Evolutionary conservation across 1,140 invertebrate genomes (phyloP).

Genomic region (Helicoverpa armigera): DNA sequence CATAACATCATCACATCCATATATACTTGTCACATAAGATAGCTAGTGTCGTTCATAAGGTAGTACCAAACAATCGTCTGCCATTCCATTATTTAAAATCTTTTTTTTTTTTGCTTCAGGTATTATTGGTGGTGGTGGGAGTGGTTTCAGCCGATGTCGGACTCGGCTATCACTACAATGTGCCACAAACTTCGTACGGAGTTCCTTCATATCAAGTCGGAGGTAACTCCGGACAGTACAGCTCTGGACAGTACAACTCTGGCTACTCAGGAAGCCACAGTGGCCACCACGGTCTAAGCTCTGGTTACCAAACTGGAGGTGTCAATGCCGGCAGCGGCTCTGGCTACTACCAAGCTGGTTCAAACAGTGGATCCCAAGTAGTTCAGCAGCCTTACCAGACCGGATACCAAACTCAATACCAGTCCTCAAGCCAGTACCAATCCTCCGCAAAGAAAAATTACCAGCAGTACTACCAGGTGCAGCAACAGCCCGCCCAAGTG

Average conservation of each 20-base stretch:
- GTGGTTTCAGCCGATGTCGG: slow-evolving; percentile 68
- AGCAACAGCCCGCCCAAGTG: slow-evolving; percentile 74
- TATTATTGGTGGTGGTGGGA: slow-evolving; percentile 62
- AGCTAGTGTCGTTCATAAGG: too few species aligned
- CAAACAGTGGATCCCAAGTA: neutral
- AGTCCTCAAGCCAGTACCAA: slow-evolving; percentile 67
- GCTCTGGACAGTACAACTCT: slow-evolving; percentile 54
- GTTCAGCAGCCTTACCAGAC: slow-evolving; percentile 41
- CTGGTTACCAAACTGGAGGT: slow-evolving; percentile 31
- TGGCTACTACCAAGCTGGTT: slow-evolving; percentile 56
- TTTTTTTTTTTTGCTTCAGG: slow-evolving; percentile 64
- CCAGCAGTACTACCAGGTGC: slow-evolving; percentile 69
- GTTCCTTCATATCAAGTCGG: slow-evolving; percentile 67
- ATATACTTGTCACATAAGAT: too few species aligned
- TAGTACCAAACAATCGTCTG: too few species aligned
- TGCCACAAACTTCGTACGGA: slow-evolving; percentile 68
- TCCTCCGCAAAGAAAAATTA: slow-evolving; percentile 61
- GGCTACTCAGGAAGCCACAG: slow-evolving; percentile 18
- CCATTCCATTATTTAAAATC: neutral
- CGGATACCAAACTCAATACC: slow-evolving; percentile 62
- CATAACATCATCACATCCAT: slow-evolving; percentile 5
- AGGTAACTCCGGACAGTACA: slow-evolving; percentile 55
- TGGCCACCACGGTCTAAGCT: slow-evolving; percentile 27
- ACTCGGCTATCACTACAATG: slow-evolving; percentile 75
- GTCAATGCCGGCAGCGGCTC: slow-evolving; percentile 41